A percentile compares a stretch with the other conserved stretches of the same genome.
Evolutionary conservation across 2,113 vertebrate genomes (phyloP).

Genomic region (Hippocampus guttulatus): DNA sequence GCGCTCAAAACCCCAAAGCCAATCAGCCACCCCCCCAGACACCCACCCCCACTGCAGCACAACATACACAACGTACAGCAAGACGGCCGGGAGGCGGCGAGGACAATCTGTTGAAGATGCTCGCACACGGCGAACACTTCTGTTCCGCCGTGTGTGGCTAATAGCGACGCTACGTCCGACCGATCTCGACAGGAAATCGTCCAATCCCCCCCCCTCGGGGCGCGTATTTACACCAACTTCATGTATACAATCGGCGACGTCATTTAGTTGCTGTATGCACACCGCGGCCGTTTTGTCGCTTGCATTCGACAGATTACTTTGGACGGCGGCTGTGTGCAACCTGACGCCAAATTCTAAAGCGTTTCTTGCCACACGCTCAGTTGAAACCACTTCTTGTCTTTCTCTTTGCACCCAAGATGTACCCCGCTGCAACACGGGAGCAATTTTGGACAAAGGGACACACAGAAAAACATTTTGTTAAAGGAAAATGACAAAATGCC

Average conservation of each 20-base stretch:
- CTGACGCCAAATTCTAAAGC: no score
- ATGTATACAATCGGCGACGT: not conserved
- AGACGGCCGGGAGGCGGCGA: slow-evolving; percentile 61
- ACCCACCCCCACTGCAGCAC: not conserved
- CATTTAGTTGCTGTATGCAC: not conserved
- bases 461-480: no score
- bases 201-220: not conserved
- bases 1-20: not conserved
- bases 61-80: slow-evolving; percentile 68
- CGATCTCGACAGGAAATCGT: not conserved
- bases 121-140: slow-evolving; percentile 65
- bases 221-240: not conserved
- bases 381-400: no score
- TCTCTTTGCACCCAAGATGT: no score
- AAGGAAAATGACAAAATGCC: no score
- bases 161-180: slow-evolving; percentile 39
- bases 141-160: slow-evolving; percentile 71
- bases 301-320: no score
- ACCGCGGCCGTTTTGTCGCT: not conserved
- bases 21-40: not conserved
- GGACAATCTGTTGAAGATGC: slow-evolving; percentile 73
- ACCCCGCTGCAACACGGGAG: no score
- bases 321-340: no score
- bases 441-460: no score
- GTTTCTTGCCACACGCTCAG: no score